These are phyloP conservation scores for Orthonevra nobilis DNA, from an alignment of 2,888 invertebrate species.

Conservation along the genomic window DNA sequence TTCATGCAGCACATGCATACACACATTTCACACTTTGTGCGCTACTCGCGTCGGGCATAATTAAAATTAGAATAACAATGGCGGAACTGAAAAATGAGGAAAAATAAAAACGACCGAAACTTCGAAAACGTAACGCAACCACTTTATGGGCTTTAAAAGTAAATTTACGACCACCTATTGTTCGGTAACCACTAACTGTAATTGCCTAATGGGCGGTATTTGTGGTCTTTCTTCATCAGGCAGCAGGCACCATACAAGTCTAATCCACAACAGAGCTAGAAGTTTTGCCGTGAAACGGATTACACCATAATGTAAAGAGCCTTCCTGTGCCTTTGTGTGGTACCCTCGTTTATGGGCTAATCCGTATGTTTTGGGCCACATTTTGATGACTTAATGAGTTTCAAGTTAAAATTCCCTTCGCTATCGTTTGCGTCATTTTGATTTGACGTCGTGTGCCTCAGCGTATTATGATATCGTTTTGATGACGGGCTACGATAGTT, in stretches of 20 bases:
- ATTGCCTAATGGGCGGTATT: slow-evolving; percentile 47
- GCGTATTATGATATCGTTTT: background rate
- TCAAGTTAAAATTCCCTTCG: slow-evolving; percentile 36
- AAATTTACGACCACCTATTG: slow-evolving; percentile 49
- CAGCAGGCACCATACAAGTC: too few relatives aligned
- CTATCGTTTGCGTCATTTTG: background rate
- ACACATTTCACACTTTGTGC: slow-evolving; percentile 50
- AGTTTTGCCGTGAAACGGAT: slow-evolving; percentile 17
- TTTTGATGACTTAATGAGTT: slow-evolving; percentile 67
- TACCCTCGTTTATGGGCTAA: slow-evolving; percentile 31
- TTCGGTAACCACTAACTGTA: slow-evolving; percentile 48
- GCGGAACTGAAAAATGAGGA: background rate
- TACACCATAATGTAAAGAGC: slow-evolving; percentile 1
- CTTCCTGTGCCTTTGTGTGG: slow-evolving; percentile 3
- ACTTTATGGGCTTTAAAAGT: slow-evolving; percentile 38
- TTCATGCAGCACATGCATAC: background rate
- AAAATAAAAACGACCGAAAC: background rate
- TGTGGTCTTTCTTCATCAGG: slow-evolving; percentile 7
- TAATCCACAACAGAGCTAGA: background rate
- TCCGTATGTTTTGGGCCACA: slow-evolving; percentile 36
- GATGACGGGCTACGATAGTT: background rate
- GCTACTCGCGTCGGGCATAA: slow-evolving; percentile 36
- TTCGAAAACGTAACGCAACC: slow-evolving; percentile 26
- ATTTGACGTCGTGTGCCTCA: slow-evolving; percentile 21
- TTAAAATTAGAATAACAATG: slow-evolving; percentile 64